Percentiles rank a stretch among this genome's conserved stretches.
Evolutionary conservation across 2,797 vertebrate species (phyloP).

Genomic region (Lates japonicus): DNA sequence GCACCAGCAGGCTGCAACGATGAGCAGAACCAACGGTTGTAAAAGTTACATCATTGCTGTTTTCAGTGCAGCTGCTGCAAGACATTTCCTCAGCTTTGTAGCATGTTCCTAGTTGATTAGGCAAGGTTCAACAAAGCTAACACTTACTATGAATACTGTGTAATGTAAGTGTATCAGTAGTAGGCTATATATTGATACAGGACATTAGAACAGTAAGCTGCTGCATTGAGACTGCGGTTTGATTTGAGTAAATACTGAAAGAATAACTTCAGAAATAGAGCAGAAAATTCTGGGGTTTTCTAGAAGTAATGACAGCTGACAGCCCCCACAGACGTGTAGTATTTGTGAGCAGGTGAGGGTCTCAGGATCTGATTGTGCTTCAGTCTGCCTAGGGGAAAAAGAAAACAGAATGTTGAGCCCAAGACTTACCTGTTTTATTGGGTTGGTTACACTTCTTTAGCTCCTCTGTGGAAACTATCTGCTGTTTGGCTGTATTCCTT

Average conservation of each 20-base stretch:
- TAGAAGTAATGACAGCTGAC: neutral
- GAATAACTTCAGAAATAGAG: accelerated
- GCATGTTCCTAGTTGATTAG: neutral
- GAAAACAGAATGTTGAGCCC: neutral
- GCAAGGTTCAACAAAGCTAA: neutral
- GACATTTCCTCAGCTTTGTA: neutral
- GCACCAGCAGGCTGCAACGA: neutral
- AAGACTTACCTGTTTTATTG: neutral
- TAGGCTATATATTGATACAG: too few species aligned
- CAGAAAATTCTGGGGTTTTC: neutral
- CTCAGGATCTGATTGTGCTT: slow-evolving; percentile 10
- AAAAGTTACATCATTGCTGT: slow-evolving; percentile 9
- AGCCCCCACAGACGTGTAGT: neutral
- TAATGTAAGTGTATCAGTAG: neutral
- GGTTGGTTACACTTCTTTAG: slow-evolving; percentile 13
- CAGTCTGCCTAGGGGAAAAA: neutral
- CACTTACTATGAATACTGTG: neutral
- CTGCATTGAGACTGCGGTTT: too few species aligned
- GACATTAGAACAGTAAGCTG: neutral
- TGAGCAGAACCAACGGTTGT: neutral
- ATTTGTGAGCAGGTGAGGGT: neutral
- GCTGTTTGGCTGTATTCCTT: slow-evolving; percentile 16
- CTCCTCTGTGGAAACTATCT: slow-evolving; percentile 13
- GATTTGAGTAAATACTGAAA: neutral
- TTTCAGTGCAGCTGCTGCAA: neutral